These are phyloP conservation scores for Osmerus mordax DNA, from an alignment of 2,113 vertebrate species.

Conservation along the genomic window DNA sequence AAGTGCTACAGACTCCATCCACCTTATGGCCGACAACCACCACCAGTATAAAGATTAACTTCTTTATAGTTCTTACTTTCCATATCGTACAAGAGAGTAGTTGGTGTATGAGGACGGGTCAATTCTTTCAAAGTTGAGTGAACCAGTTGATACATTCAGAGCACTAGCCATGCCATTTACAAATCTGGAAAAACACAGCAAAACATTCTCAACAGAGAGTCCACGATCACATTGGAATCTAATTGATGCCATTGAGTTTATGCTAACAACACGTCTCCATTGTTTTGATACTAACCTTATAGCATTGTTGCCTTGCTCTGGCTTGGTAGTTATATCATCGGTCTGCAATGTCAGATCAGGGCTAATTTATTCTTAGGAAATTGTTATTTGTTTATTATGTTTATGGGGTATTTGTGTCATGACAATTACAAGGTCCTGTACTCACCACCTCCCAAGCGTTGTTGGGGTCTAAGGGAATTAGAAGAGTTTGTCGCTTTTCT, in stretches of 20 bases:
- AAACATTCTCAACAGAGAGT: not conserved
- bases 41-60: not conserved
- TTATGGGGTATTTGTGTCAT: not conserved
- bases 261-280: not conserved
- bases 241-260: no score
- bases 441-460: conserved; percentile 56
- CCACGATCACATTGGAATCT: not conserved
- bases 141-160: conserved; percentile 58
- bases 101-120: conserved; percentile 44
- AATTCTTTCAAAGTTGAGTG: conserved; percentile 28
- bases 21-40: not conserved
- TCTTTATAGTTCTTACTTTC: conserved; percentile 69
- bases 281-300: conserved; percentile 73
- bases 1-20: not conserved
- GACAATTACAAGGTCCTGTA: not conserved
- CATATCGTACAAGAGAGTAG: conserved; percentile 64
- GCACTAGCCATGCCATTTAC: conserved; percentile 67
- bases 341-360: conserved; percentile 39
- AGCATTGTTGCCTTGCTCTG: conserved; percentile 78
- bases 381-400: not conserved
- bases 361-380: not conserved
- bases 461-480: conserved; percentile 4
- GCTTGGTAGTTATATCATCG: conserved; percentile 74
- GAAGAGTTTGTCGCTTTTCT: conserved; percentile 66
- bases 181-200: conserved; percentile 74